Evolutionary conservation across 92 coral and sea anemone genomes (phyloP).

Genomic region (Parazoanthus darwini): DNA sequence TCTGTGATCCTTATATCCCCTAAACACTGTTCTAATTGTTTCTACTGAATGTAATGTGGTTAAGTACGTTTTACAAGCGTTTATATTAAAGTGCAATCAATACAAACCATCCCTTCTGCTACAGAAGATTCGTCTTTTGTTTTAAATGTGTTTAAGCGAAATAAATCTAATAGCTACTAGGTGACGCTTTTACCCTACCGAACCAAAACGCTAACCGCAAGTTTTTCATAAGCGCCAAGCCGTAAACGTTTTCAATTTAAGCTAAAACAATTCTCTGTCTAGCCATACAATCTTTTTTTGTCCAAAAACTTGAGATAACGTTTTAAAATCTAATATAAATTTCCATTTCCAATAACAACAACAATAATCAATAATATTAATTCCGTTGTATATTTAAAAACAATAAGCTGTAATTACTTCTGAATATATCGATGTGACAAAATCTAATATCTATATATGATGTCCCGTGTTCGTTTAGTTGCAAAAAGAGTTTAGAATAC

Average conservation of each 20-base stretch:
- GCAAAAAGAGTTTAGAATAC: neutral
- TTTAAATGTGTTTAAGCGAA: neutral
- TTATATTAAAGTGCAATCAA: slow-evolving; percentile 8
- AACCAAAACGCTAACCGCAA: slow-evolving; percentile 5
- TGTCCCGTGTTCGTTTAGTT: neutral
- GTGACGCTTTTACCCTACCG: slow-evolving; percentile 13
- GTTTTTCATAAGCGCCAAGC: neutral
- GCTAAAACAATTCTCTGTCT: neutral
- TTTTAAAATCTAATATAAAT: neutral
- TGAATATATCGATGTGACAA: neutral
- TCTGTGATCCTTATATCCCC: neutral
- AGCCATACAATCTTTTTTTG: neutral
- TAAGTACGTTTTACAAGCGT: slow-evolving; percentile 2
- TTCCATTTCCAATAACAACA: neutral
- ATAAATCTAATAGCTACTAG: neutral
- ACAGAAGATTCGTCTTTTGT: slow-evolving; percentile 37
- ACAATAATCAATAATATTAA: neutral
- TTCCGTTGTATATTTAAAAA: neutral
- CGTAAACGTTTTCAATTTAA: neutral
- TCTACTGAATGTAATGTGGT: slow-evolving; percentile 1
- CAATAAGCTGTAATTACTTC: slow-evolving; percentile 5
- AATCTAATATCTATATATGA: neutral
- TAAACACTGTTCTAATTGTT: neutral
- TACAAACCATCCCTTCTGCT: slow-evolving; percentile 29
- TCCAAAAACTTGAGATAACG: slow-evolving; percentile 24